Percentiles rank a stretch among this genome's conserved stretches.
These are phyloP conservation scores for Chloebia gouldiae DNA, from an alignment of 2,113 vertebrate species.

Conservation along the genomic window DNA sequence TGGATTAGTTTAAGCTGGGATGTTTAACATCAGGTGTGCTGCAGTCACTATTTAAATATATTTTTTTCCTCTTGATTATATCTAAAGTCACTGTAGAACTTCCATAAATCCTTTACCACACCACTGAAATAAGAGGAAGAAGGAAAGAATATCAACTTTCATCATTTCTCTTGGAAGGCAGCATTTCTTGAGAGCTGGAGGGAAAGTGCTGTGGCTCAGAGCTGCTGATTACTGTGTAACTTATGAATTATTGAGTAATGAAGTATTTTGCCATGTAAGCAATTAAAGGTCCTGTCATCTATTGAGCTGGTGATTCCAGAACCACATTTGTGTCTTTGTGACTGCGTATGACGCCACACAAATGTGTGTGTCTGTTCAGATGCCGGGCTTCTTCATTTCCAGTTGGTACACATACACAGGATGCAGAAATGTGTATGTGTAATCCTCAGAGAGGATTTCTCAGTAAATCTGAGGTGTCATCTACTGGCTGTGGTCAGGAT, in stretches of 20 bases:
- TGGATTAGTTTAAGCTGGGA: not conserved
- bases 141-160: not conserved
- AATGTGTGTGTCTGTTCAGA: not conserved
- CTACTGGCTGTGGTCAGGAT: not conserved
- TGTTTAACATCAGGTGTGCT: fast-evolving
- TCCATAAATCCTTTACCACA: not conserved
- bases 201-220: not conserved
- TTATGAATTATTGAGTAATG: not conserved
- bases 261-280: not conserved
- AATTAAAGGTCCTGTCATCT: not conserved
- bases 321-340: not conserved
- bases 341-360: not conserved
- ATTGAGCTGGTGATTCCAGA: not conserved
- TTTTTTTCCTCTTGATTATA: not conserved
- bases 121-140: not conserved
- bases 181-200: not conserved
- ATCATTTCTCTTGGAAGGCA: not conserved
- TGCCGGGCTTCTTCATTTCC: not conserved
- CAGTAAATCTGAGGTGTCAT: not conserved
- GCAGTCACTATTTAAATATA: not conserved
- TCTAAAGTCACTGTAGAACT: not conserved
- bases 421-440: not conserved
- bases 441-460: not conserved
- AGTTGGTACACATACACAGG: not conserved
- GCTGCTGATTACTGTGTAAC: not conserved